A percentile compares a stretch with the other conserved stretches of the same genome.
Conservation (phyloP, 2,797 vertebrate genomes). For the Euphonia xanthogaster region DNA sequence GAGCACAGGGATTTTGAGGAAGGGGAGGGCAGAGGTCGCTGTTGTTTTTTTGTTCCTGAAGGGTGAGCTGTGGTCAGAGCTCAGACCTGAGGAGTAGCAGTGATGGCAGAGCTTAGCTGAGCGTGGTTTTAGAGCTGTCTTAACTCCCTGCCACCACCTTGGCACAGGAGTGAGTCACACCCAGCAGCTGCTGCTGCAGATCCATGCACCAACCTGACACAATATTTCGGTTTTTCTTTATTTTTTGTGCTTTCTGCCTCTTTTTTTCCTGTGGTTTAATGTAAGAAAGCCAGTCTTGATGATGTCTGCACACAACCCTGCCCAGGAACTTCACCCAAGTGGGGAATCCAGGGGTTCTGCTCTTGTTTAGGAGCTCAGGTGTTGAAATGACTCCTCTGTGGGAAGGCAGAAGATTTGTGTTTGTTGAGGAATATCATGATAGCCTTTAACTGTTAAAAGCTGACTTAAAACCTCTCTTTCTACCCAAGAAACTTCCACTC, state of each 20-base stretch:
- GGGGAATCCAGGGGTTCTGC: background rate
- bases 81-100: background rate
- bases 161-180: rapidly evolving
- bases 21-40: background rate
- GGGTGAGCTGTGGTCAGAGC: background rate
- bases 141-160: background rate
- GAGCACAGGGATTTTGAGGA: background rate
- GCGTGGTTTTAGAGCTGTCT: background rate
- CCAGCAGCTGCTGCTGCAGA: background rate
- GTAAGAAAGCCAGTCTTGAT: rapidly evolving
- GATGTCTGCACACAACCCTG: background rate
- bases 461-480: background rate
- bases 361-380: background rate
- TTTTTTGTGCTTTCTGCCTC: background rate
- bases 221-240: background rate
- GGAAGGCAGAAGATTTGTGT: background rate
- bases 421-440: background rate
- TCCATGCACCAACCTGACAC: background rate
- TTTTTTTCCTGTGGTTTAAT: background rate
- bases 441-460: background rate
- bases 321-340: rapidly evolving
- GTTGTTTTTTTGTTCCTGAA: rapidly evolving
- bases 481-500: background rate
- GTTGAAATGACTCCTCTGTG: rapidly evolving
- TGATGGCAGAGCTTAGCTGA: background rate